Base-by-base conservation (phyloP, 1,140 invertebrate species). In the Leptoteleia sp. region DNA sequence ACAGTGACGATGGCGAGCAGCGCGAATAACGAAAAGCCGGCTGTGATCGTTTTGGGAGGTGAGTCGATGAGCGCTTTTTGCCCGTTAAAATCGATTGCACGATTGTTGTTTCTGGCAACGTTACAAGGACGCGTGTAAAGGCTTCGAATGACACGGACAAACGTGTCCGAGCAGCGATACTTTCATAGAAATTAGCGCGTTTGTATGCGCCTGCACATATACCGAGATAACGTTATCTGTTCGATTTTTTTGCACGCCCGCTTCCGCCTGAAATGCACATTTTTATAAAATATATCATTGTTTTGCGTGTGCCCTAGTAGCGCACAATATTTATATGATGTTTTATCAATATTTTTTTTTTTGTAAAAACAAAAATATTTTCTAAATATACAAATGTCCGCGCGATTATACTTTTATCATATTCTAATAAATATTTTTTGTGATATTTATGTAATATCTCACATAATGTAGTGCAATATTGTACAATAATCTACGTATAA, bases 1-100 rank as follows among this genome's bases (percentile, higher is more conserved):
- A 43, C 11, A 13, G 17, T 35, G 31, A 65, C 57, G 9, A 77
- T 77, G 75, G 75, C 65, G 27, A 59, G 40, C 27, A 43, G 12
- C 33, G 54, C 48, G 54, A 52, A 15, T 38, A 57, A 86, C 70
- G 86, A 71, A 54, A 89, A 89, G 65, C 86, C 88, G 31, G 79
- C 73, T 54, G 87, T 87, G 13, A 85, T 89, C 12, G 81, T 89
- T 55, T 55, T 89, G 27, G 88, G 88, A 83, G 88, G 88, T 89
- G 72, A 87, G 65, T 52, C 27, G 27, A 9, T 9, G 27, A 3
- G 1, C 22, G n/a, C 3, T 22, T 33, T 48, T 31, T 48, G 6
- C 1, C 43, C 19, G 42, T 29, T 2, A n/a, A 37, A 64, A 62
- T 48, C 45, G 40, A 45, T 43, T 25, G 17, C 29, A 7, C 19